phyloP scores from a whole-genome alignment of 2,888 invertebrate genomes.

The Cephus rjabovi region DNA sequence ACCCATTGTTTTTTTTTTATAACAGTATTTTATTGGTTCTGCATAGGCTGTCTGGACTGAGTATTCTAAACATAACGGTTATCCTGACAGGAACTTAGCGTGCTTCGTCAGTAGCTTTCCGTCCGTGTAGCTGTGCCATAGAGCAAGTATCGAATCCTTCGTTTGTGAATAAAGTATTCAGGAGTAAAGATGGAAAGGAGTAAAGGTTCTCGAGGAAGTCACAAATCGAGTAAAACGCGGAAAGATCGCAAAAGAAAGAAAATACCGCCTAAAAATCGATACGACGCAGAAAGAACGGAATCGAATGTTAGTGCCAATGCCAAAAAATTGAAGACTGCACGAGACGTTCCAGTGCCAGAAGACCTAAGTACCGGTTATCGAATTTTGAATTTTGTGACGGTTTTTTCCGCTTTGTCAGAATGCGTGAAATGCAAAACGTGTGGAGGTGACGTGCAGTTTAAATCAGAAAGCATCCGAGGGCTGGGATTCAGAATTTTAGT shows the following conservation, averaged over 20 bases:
- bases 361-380: not conserved
- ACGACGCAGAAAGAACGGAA: not conserved
- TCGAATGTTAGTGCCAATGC: not conserved
- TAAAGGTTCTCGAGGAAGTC: not conserved
- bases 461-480: conserved; percentile 15
- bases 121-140: not conserved
- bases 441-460: conserved; percentile 13
- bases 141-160: no score
- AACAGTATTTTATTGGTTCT: no score
- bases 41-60: no score
- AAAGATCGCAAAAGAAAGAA: not conserved
- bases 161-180: not conserved
- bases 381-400: not conserved
- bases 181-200: not conserved
- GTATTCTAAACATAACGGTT: no score
- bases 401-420: conserved; percentile 4
- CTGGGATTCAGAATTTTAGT: conserved; percentile 11
- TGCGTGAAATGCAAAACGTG: conserved; percentile 11
- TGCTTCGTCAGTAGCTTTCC: not conserved
- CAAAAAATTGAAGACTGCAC: not conserved
- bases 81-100: not conserved
- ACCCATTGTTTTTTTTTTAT: no score
- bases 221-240: not conserved
- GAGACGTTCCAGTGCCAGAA: not conserved
- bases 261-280: not conserved